Percentiles rank a stretch among this genome's conserved stretches.
These are phyloP conservation scores for Caenorhabditis sinica DNA, from an alignment of 2,888 invertebrate genomes.

Conservation along the genomic window DNA sequence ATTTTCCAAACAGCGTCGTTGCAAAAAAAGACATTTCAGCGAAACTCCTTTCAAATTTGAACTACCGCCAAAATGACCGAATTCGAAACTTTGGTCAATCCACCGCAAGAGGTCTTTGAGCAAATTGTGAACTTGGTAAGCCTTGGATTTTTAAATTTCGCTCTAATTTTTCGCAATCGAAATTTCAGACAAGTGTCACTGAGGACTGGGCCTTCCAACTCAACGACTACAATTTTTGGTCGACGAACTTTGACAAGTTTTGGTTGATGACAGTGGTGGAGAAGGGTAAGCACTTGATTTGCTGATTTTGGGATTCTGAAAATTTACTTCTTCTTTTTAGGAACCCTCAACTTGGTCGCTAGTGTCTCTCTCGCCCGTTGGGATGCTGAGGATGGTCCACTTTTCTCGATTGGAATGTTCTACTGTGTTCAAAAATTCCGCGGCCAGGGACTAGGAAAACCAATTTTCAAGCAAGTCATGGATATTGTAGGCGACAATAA, in stretches of 20 bases:
- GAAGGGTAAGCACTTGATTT: conserved; percentile 48
- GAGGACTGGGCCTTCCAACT: conserved; percentile 66
- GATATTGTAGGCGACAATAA: conserved; percentile 64
- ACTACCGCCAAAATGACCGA: conserved; percentile 31
- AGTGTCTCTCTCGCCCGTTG: conserved; percentile 56
- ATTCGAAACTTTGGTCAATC: conserved; percentile 59
- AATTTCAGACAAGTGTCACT: conserved; percentile 58
- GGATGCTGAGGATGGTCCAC: conserved; percentile 43
- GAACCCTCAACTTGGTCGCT: conserved; percentile 36
- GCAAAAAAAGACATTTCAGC: not conserved
- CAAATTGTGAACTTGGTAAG: conserved; percentile 58
- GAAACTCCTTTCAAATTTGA: not conserved
- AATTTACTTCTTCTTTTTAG: not conserved
- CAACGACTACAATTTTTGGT: conserved; percentile 66
- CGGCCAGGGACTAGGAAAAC: conserved; percentile 56
- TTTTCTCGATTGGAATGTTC: conserved; percentile 65
- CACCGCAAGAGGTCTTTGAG: conserved; percentile 61
- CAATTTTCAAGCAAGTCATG: conserved; percentile 61
- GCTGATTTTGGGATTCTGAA: not conserved
- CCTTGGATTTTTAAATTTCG: not conserved
- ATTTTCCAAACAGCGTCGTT: too few relatives aligned
- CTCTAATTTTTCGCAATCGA: not conserved
- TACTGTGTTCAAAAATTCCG: conserved; percentile 55
- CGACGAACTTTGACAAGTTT: conserved; percentile 56
- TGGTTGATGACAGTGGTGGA: conserved; percentile 63